Conservation (phyloP, 1,140 invertebrate species). For the Pentalonia nigronervosa region DNA sequence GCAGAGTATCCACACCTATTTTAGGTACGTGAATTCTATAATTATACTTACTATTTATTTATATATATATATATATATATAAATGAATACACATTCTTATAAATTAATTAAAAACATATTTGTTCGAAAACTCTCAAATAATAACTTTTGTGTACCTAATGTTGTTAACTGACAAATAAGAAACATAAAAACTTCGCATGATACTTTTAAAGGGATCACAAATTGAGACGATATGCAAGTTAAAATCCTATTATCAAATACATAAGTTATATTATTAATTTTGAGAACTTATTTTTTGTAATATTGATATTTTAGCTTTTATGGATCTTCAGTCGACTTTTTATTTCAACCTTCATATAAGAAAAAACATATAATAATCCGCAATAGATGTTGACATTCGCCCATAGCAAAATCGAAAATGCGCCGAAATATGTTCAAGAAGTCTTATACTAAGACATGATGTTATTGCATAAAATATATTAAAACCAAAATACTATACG, state of each 20-base stretch:
- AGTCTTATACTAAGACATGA: neutral
- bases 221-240: neutral
- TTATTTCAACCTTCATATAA: neutral
- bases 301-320: neutral
- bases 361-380: neutral
- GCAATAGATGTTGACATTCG: neutral
- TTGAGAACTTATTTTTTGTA: neutral
- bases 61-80: neutral
- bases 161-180: constrained; percentile 20
- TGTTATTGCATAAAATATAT: neutral
- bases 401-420: neutral
- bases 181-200: neutral
- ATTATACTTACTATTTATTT: neutral
- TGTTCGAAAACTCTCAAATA: neutral
- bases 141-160: neutral
- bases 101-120: neutral
- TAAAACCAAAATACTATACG: constrained; percentile 19
- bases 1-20: neutral
- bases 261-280: constrained; percentile 23
- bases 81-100: no score
- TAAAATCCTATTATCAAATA: constrained; percentile 21
- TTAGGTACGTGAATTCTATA: no score
- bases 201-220: neutral
- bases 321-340: neutral
- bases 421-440: neutral